These are phyloP conservation scores for Rhea pennata DNA, from an alignment of 2,113 vertebrate genomes.

Conservation along the genomic window DNA sequence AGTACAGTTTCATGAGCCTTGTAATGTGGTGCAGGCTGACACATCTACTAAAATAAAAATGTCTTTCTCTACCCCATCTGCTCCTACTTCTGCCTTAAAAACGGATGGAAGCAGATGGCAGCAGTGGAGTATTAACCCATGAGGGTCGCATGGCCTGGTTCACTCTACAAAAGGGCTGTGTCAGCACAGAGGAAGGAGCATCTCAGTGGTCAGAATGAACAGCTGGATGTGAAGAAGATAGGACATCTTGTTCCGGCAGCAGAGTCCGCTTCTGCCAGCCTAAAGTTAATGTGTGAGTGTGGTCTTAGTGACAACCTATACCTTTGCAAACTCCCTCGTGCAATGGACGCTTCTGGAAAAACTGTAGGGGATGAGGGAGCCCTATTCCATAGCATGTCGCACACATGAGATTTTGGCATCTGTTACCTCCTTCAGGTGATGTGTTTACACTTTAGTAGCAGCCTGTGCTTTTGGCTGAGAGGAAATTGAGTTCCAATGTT, in stretches of 20 bases:
- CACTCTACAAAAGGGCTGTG: neutral
- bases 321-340: fast-evolving
- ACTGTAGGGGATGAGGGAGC: neutral
- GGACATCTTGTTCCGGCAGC: neutral
- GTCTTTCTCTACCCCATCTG: neutral
- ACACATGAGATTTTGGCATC: neutral
- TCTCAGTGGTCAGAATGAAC: neutral
- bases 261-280: neutral
- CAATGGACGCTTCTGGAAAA: neutral
- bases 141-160: neutral
- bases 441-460: neutral
- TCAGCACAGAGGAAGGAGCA: neutral
- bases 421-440: neutral
- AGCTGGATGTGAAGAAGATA: neutral
- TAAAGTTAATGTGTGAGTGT: neutral
- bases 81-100: neutral
- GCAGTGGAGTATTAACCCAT: neutral
- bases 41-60: neutral
- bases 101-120: neutral
- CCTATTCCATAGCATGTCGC: neutral
- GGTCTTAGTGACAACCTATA: neutral
- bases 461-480: neutral
- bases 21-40: neutral
- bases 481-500: slow-evolving; percentile 7
- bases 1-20: neutral